phyloP scores from a whole-genome alignment of 2,888 invertebrate genomes.

The Drosophila putrida region DNA sequence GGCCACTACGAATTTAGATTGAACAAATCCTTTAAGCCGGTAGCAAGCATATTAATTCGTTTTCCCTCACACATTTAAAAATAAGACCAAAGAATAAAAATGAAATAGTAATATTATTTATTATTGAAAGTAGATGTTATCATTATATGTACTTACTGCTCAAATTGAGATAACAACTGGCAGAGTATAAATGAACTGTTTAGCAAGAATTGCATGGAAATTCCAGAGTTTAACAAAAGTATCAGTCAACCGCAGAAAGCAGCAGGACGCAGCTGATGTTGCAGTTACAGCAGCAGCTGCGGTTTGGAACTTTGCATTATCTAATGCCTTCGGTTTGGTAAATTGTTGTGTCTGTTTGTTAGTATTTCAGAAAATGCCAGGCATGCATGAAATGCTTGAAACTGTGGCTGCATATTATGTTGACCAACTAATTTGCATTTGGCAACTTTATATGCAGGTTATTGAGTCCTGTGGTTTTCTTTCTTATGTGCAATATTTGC shows the following conservation, averaged over 20 bases:
- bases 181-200: constrained; percentile 22
- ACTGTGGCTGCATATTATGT: constrained; percentile 47
- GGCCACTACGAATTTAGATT: too few relatives aligned
- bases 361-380: constrained; percentile 23
- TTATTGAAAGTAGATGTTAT: too few relatives aligned
- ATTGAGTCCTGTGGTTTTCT: constrained; percentile 49
- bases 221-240: constrained; percentile 36
- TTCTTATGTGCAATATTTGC: constrained; percentile 25
- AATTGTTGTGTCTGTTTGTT: constrained; percentile 22
- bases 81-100: too few relatives aligned
- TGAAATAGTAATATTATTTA: too few relatives aligned
- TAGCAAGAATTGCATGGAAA: constrained; percentile 28
- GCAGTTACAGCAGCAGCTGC: constrained; percentile 26
- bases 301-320: constrained; percentile 48
- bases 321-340: constrained; percentile 22
- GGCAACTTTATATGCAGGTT: constrained; percentile 22
- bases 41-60: too few relatives aligned
- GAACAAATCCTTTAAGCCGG: too few relatives aligned
- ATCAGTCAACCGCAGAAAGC: constrained; percentile 39
- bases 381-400: constrained; percentile 65
- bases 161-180: neutral
- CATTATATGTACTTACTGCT: neutral
- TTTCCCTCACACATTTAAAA: too few relatives aligned
- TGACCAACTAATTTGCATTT: constrained; percentile 75
- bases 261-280: constrained; percentile 4